These are phyloP conservation scores for Coracias cyanogaster DNA, from an alignment of 2,797 vertebrate genomes.

Conservation along the genomic window DNA sequence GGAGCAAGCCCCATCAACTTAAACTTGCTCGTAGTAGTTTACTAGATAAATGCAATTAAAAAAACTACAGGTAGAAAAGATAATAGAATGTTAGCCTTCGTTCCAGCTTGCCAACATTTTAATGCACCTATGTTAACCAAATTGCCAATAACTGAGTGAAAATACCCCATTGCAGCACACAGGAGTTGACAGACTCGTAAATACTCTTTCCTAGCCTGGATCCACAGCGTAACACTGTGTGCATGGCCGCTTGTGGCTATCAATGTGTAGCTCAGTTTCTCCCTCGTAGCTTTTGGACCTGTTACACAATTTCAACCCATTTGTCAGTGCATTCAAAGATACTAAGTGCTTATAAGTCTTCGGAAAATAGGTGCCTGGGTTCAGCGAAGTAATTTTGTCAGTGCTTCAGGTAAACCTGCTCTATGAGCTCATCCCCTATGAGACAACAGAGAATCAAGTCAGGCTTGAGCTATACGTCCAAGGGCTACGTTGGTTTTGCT, in stretches of 20 bases:
- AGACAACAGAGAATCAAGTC: neutral
- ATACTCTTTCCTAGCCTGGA: neutral
- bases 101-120: neutral
- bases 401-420: slow-evolving; percentile 5
- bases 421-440: neutral
- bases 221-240: fast-evolving
- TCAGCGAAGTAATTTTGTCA: slow-evolving; percentile 11
- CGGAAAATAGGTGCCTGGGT: neutral
- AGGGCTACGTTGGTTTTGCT: neutral
- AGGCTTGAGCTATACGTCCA: neutral
- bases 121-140: neutral
- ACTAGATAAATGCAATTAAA: neutral
- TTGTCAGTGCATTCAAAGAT: neutral
- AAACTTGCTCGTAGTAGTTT: neutral
- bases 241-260: neutral
- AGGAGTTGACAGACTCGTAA: neutral
- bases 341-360: neutral
- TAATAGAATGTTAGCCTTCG: neutral
- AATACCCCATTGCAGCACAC: neutral
- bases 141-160: neutral
- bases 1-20: neutral
- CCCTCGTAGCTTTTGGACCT: neutral
- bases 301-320: neutral
- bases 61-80: neutral
- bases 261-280: neutral